Base-by-base conservation (phyloP, 1,140 invertebrate genomes). In the Drosophila jambulina region DNA sequence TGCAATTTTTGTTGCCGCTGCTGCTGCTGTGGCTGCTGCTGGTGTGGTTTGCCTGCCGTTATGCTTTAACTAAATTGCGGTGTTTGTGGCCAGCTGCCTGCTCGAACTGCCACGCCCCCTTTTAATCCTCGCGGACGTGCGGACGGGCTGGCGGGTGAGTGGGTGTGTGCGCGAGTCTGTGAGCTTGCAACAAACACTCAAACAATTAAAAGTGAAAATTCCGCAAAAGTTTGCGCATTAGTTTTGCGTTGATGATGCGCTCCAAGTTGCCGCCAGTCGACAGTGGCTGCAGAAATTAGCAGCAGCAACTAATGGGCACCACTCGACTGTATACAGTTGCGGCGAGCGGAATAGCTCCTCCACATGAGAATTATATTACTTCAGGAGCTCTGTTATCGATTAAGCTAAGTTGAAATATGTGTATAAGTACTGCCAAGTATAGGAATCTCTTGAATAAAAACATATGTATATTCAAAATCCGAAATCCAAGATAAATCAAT, bases 141-240 rank as follows among this genome's bases (percentile, higher is more conserved):
- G 25, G 19, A 21, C 32, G 32, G 32, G 15, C 32, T 15, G 51
- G 32, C 34, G 23, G 48, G 29, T 54, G 25, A 45, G 59, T 43
- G 58, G 49, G 34, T 65, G 43, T 48, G 54, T 43, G 53, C 58
- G 65, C 63, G 51, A 60, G 48, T 61, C 48, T 58, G 80, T 76
- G 60, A 58, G 77, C 46, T 58, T 60, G 63, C 71, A 76, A 53
- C 76, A 82, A 87, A 87, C 80, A 87, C 83, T 87, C 83, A 80
- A 87, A 86, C 83, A 87, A 87, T 87, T 87, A 87, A 87, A 87
- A 87, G 83, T 87, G 82, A 87, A 87, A 87, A 87, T 87, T 87
- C 60, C 68, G 71, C 60, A 83, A 87, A 79, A 87, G 78, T 87
- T 87, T 87, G 79, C 79, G 83, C 79, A 87, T 87, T 87, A 69